These are phyloP conservation scores for Pteria penguin DNA, from an alignment of 2,888 invertebrate genomes.

Conservation along the genomic window DNA sequence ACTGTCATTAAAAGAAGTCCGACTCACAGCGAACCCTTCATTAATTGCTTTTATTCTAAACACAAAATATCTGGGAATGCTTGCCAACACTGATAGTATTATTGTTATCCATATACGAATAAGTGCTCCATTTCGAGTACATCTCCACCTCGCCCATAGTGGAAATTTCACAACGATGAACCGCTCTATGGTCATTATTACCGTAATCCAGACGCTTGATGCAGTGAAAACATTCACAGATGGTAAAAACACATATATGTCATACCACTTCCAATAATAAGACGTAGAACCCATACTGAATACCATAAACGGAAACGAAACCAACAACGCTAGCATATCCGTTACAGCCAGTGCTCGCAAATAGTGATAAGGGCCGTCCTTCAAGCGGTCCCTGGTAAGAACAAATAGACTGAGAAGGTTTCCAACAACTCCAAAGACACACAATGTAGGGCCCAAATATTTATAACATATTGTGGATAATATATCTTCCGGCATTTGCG, in stretches of 20 bases:
- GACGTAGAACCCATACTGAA: constrained; percentile 38
- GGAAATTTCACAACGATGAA: constrained; percentile 71
- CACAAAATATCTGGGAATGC: constrained; percentile 67
- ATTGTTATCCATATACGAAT: constrained; percentile 59
- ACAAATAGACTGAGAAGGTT: constrained; percentile 75
- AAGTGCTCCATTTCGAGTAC: constrained; percentile 62
- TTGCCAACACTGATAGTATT: constrained; percentile 57
- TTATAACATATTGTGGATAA: constrained; percentile 54
- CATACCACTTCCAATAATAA: constrained; percentile 63
- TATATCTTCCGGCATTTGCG: too few species aligned
- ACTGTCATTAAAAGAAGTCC: constrained; percentile 57
- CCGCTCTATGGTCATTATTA: constrained; percentile 74
- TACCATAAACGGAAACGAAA: constrained; percentile 61
- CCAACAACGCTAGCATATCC: constrained; percentile 64
- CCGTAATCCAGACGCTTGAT: constrained; percentile 72
- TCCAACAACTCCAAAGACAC: constrained; percentile 73
- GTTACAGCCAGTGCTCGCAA: constrained; percentile 71
- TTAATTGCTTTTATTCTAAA: constrained; percentile 44
- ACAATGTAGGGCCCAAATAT: constrained; percentile 68
- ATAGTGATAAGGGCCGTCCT: constrained; percentile 75
- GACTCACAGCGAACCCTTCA: not conserved
- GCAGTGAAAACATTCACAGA: constrained; percentile 72
- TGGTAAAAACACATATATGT: constrained; percentile 66
- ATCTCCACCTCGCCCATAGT: constrained; percentile 62
- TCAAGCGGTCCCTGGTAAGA: constrained; percentile 65